Conservation (phyloP, 92 coral and sea anemone genomes). For the Metridium senile region DNA sequence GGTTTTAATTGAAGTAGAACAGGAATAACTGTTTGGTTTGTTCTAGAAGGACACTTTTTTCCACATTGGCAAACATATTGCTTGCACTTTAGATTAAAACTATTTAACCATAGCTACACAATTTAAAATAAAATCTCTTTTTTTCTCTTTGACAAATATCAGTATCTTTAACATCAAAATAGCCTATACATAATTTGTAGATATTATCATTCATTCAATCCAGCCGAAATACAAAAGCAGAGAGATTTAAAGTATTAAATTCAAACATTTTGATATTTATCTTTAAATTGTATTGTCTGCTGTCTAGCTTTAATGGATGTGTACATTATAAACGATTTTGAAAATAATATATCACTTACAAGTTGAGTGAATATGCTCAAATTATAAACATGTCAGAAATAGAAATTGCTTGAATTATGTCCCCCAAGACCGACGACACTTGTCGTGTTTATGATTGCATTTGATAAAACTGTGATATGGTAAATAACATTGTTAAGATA, state of each 20-base stretch:
- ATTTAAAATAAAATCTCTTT: too few species aligned
- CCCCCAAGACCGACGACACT: too few species aligned
- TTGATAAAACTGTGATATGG: too few species aligned
- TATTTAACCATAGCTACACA: too few species aligned
- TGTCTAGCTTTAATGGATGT: background rate
- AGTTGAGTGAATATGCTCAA: too few species aligned
- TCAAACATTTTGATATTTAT: background rate
- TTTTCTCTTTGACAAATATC: too few species aligned
- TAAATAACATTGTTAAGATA: too few species aligned
- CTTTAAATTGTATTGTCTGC: background rate
- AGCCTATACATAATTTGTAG: background rate
- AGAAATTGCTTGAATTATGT: too few species aligned
- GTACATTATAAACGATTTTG: background rate
- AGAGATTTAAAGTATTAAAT: background rate
- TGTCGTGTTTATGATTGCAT: too few species aligned
- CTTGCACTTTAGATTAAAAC: background rate
- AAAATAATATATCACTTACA: too few species aligned
- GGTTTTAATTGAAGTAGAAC: background rate
- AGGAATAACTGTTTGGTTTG: background rate
- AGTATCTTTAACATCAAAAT: background rate
- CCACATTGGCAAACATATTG: background rate
- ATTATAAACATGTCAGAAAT: too few species aligned
- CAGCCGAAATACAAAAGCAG: background rate
- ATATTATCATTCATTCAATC: background rate
- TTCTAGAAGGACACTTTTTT: background rate